A percentile compares a stretch with the other conserved stretches of the same genome.
Conservation (phyloP, 2,113 vertebrate genomes). For the Nematolebias whitei region DNA sequence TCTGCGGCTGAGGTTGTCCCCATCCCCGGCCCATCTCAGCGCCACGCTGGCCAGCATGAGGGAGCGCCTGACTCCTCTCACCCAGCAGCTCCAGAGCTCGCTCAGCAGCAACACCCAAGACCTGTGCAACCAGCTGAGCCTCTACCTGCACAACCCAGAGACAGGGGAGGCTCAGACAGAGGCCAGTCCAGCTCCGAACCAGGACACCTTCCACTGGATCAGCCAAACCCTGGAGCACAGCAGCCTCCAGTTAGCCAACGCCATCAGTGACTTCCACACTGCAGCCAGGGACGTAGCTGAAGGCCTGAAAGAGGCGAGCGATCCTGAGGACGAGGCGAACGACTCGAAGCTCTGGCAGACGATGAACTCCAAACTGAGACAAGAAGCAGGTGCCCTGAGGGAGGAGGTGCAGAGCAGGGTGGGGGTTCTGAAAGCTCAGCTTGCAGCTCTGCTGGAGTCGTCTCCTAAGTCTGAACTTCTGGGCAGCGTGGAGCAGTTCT, state of each 20-base stretch:
- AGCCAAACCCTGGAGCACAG: slow-evolving; percentile 63
- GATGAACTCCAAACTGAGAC: slow-evolving; percentile 76
- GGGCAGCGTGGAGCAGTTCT: slow-evolving; percentile 81
- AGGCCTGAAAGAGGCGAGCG: slow-evolving; percentile 74
- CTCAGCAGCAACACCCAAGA: slow-evolving; percentile 79
- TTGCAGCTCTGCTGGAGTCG: slow-evolving; percentile 31
- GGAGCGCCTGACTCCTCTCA: slow-evolving; percentile 77
- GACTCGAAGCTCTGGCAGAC: slow-evolving; percentile 70
- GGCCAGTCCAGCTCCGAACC: slow-evolving; percentile 51
- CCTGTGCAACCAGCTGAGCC: slow-evolving; percentile 78
- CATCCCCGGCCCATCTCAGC: slow-evolving; percentile 73
- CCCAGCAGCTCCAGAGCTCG: slow-evolving; percentile 81
- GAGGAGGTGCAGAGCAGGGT: slow-evolving; percentile 53
- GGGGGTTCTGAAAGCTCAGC: slow-evolving; percentile 24
- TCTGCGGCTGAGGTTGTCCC: slow-evolving; percentile 79
- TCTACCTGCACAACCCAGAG: slow-evolving; percentile 66
- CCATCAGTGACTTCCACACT: slow-evolving; percentile 75
- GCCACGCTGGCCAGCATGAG: slow-evolving; percentile 77
- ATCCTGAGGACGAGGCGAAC: slow-evolving; percentile 56
- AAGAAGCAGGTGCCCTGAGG: slow-evolving; percentile 65
- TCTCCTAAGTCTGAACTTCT: slow-evolving; percentile 64
- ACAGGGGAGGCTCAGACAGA: slow-evolving; percentile 54
- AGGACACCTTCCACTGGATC: slow-evolving; percentile 70
- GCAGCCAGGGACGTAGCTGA: slow-evolving; percentile 73
- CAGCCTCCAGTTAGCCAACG: slow-evolving; percentile 58